A percentile compares a stretch with the other conserved stretches of the same genome.
phyloP scores from a whole-genome alignment of 2,113 vertebrate species.

The Cavia aperea region DNA sequence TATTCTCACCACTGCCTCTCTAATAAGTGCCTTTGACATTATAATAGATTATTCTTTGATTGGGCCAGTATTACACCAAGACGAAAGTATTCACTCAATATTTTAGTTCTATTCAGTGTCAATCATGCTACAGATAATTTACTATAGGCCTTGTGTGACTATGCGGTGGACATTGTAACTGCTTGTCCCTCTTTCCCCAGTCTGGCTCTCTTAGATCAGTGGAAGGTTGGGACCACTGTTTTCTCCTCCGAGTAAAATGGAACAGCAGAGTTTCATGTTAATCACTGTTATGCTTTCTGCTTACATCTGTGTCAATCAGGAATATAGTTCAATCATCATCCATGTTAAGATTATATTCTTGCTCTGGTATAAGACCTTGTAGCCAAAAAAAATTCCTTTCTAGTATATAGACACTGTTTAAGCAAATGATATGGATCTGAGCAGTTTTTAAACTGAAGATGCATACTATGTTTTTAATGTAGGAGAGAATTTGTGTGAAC shows the following conservation, averaged over 20 bases:
- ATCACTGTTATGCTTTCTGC: neutral
- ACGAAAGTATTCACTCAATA: neutral
- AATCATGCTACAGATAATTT: neutral
- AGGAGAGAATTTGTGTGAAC: accelerated
- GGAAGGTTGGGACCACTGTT: neutral
- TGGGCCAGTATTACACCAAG: neutral
- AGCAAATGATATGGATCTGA: neutral
- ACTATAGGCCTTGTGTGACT: neutral
- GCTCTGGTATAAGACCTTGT: neutral
- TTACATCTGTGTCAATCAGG: neutral
- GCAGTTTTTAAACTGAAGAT: neutral
- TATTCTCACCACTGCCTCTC: neutral
- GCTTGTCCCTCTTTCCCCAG: neutral
- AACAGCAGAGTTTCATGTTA: neutral
- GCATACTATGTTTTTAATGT: neutral
- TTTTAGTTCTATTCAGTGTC: neutral
- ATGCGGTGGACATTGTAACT: neutral
- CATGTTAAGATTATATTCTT: neutral
- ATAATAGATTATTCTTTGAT: neutral
- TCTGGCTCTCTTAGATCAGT: neutral
- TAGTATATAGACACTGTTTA: neutral
- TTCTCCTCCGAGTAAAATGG: neutral
- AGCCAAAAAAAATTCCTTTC: neutral
- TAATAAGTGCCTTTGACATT: neutral
- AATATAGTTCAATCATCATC: neutral